Base-by-base conservation (phyloP, 2,888 invertebrate genomes). In the Zelleria hepariella region DNA sequence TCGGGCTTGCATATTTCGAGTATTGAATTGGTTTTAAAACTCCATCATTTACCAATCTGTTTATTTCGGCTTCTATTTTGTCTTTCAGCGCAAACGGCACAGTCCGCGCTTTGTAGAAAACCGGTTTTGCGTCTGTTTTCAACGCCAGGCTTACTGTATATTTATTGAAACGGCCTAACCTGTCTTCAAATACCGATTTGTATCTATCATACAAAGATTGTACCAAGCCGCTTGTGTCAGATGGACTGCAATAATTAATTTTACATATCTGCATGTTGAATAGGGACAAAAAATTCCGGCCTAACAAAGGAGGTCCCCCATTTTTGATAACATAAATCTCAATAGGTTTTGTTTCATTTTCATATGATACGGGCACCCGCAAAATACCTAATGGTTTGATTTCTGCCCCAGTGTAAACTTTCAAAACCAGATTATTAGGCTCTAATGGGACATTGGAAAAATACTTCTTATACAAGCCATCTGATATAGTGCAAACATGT, bases 141-240 rank as follows among this genome's bases (percentile, higher is more conserved):
- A 55, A 20, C n/a, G 15, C 5, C 27, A 55, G 8, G 26, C 27
- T 26, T n/a, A 55, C 27, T n/a, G 15, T 27, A 8, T 55, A 8
- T 57, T 54, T 56, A 24, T 26, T 60, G 59, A 51, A 51, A 53
- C 23, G 56, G 58, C 62, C 61, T 23, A 59, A 60, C 65, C 63
- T 63, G 62, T 54, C 18, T 8, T 15, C n/a, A 55, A 55, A 55
- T 18, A 55, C 26, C 4, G 26, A 18, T n/a, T 26, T 26, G 27
- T 27, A 55, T 2, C 15, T 55, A n/a, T 5, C 5, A 18, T 5
- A 5, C 6, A 55, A 21, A 27, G 26, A 27, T 20, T 55, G n/a
- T n/a, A 55, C 5, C 2, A 7, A 18, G 5, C 27, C 1, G 5
- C 27, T 8, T 27, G n/a, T 18, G 1, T 27, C 18, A 27, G 27